Conservation (phyloP, 2,888 invertebrate species). For the Conistra vaccinii region DNA sequence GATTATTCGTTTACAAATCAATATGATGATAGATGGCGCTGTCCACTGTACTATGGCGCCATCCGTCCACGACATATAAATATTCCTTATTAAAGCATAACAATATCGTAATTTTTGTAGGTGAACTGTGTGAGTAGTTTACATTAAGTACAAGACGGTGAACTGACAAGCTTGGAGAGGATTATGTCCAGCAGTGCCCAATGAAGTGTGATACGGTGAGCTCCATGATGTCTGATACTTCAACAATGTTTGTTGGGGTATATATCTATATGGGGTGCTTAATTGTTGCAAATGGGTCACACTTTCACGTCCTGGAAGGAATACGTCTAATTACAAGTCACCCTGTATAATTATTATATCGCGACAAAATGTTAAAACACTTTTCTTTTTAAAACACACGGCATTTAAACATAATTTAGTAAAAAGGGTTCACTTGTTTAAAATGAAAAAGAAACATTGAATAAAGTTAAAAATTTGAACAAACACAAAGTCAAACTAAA, state of each 20-base stretch:
- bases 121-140: background rate
- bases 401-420: background rate
- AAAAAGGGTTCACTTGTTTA: constrained; percentile 4
- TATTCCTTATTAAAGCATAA: too few relatives aligned
- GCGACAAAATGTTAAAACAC: background rate
- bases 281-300: too few relatives aligned
- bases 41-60: too few relatives aligned
- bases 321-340: too few relatives aligned
- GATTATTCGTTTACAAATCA: too few relatives aligned
- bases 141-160: background rate
- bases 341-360: too few relatives aligned
- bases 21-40: too few relatives aligned
- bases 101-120: background rate
- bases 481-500: constrained; percentile 1
- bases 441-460: background rate
- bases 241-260: too few relatives aligned
- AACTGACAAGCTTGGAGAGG: background rate
- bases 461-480: constrained; percentile 14
- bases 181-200: background rate
- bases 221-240: too few relatives aligned
- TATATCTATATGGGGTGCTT: too few relatives aligned
- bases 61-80: too few relatives aligned
- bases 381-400: background rate
- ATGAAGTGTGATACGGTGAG: background rate
- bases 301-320: too few relatives aligned